Conservation (phyloP, 2,113 vertebrate genomes). For the Bothrops jararaca region DNA sequence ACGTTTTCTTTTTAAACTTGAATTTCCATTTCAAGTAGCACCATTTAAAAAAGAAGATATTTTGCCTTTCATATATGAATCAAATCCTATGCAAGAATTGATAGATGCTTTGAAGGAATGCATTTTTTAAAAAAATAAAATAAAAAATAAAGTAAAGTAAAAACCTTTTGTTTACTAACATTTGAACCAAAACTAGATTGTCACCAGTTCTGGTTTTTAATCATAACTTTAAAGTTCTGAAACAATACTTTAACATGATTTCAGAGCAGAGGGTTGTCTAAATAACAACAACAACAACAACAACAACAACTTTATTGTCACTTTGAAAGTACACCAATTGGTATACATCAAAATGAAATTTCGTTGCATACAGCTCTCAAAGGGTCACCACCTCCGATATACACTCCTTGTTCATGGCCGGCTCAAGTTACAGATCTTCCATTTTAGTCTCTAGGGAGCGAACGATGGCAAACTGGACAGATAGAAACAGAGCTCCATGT, state of each 20-base stretch:
- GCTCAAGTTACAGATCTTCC: too few relatives aligned
- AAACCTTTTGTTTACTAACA: constrained; percentile 42
- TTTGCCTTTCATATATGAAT: constrained; percentile 13
- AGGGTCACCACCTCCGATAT: too few relatives aligned
- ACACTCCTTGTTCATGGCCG: too few relatives aligned
- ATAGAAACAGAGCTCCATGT: too few relatives aligned
- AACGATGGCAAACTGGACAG: too few relatives aligned
- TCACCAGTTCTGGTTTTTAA: constrained; percentile 15
- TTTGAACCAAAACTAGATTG: constrained; percentile 35
- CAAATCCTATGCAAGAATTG: constrained; percentile 4
- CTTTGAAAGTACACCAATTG: too few relatives aligned
- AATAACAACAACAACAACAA: not conserved
- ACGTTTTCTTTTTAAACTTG: constrained; percentile 12
- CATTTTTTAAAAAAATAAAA: not conserved
- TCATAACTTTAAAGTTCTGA: constrained; percentile 40
- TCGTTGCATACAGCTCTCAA: too few relatives aligned
- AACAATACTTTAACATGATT: constrained; percentile 41
- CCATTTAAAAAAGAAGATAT: constrained; percentile 1
- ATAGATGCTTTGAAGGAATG: constrained; percentile 18
- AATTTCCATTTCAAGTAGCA: constrained; percentile 26
- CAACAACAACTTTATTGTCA: too few relatives aligned
- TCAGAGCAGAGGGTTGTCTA: constrained; percentile 4
- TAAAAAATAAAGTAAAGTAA: not conserved
- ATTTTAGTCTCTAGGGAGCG: too few relatives aligned
- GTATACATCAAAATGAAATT: too few relatives aligned